Evolutionary conservation across 64 coral and sea anemone genomes (phyloP), one percentile per base, ranked within the genome.

Genomic region (Dendrophyllia cribrosa): DNA sequence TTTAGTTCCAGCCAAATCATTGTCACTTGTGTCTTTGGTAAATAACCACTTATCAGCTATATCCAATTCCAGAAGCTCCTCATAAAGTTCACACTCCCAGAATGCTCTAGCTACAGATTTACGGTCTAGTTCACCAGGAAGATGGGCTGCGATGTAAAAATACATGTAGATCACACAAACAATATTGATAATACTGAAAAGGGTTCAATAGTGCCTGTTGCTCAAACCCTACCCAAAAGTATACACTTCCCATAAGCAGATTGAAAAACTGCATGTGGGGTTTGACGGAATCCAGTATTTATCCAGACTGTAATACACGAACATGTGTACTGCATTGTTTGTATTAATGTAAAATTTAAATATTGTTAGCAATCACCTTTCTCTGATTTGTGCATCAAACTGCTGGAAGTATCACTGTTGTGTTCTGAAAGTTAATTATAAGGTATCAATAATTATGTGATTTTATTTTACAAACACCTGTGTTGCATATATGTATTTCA

Each of bases 31-130:
- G n/a, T 51, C 44, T 21, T 23, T 62, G 73, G 86, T 75, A 79
- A 89, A 89, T 76, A 43, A 48, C 88, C 75, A 89, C 61, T 78
- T 89, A 44, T 78, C 74, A 61, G 4, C 74, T n/a, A 89, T 8
- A 62, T 43, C 61, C 10, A 62, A 43, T 8, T 78, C 58, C 20
- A 66, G 16, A 17, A 89, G 72, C 74, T 89, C 88, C 59, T 77
- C 25, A 78, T 79, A 69, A 19, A 89, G 61, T 58, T 89, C 88
- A 66, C 63, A 20, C 50, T 89, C 88, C 88, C 88, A 89, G 34
- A 89, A 89, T 17, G 88, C 88, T 47, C 48, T 59, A 63, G 88
- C 88, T 24, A 89, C 88, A 45, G 88, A 78, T 89, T 89, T 89
- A 4, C 74, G 55, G 76, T 74, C 53, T 49, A 89, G 88, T 44